Evolutionary conservation across 2,888 invertebrate species (phyloP).

Genomic region (Junonia oenone): DNA sequence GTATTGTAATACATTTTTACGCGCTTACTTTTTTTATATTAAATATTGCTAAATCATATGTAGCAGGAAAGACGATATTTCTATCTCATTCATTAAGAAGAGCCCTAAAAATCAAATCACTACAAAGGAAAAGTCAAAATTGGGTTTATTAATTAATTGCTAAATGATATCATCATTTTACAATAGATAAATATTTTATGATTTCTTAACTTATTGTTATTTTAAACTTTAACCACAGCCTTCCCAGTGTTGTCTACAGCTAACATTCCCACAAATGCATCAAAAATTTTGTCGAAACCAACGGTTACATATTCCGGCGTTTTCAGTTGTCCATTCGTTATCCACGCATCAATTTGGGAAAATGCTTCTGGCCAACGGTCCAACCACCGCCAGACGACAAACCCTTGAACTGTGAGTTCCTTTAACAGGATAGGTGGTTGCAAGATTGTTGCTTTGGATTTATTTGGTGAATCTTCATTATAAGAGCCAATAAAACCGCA

Average conservation of each 20-base stretch:
- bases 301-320: conserved; percentile 82
- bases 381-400: conserved; percentile 77
- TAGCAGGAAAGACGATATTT: too few relatives aligned
- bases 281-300: conserved; percentile 84
- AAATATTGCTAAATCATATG: too few relatives aligned
- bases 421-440: conserved; percentile 77
- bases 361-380: conserved; percentile 79
- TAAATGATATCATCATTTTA: too few relatives aligned
- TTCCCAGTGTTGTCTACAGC: conserved; percentile 83
- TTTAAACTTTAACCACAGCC: conserved; percentile 81
- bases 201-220: too few relatives aligned
- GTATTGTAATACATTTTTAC: too few relatives aligned
- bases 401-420: conserved; percentile 82
- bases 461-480: conserved; percentile 39
- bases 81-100: too few relatives aligned
- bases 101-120: too few relatives aligned
- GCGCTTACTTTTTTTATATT: too few relatives aligned
- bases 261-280: conserved; percentile 82
- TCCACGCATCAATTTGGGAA: conserved; percentile 77
- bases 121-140: too few relatives aligned
- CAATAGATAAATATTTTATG: too few relatives aligned
- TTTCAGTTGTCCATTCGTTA: conserved; percentile 82
- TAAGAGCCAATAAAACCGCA: too few relatives aligned
- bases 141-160: too few relatives aligned
- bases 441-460: conserved; percentile 55